Evolutionary conservation across 2,888 invertebrate species (phyloP), one percentile per base, ranked within the genome.

Genomic region (Phalera bucephala): DNA sequence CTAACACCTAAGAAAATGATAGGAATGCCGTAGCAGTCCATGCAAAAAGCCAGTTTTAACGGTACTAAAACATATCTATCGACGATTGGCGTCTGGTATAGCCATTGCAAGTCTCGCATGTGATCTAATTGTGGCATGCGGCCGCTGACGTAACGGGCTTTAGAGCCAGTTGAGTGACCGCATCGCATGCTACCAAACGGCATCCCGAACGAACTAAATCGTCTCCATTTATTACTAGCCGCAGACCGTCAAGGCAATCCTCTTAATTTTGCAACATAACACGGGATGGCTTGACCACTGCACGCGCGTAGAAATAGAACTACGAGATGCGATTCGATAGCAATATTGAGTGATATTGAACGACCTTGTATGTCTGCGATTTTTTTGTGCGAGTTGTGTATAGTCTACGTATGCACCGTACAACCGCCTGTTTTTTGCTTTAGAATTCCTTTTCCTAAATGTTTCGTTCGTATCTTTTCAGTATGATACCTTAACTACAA

Each of bases 101-200:
- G 74, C 73, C 69, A 77, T 70, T 72, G 72, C 75, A 56, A 79
- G 80, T 70, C 76, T 79, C 65, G 72, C 69, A 72, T 79, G 78
- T 83, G 85, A 80, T 86, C 85, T 88, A 86, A 87, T 86, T 85
- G 86, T 75, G 83, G 83, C 78, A 64, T 76, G 76, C 74, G 68
- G 67, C 62, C 63, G 67, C 77, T 86, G 85, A 85, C 83, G 86
- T 86, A 87, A 85, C 85, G 84, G 84, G 76, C 74, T 64, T 57
- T 56, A 53, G 63, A 74, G 73, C 58, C 76, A 77, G 87, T 86
- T 87, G 85, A 87, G 66, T 86, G 87, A 86, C 86, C 86, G 85
- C 79, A 70, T 67, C 71, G 77, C 70, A 70, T 75, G 73, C 76
- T 72, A 76, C 76, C 67, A 72, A 77, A 75, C 78, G 72, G 71